Base-by-base conservation (phyloP, 2,113 vertebrate species). In the Mystacornis crossleyi region DNA sequence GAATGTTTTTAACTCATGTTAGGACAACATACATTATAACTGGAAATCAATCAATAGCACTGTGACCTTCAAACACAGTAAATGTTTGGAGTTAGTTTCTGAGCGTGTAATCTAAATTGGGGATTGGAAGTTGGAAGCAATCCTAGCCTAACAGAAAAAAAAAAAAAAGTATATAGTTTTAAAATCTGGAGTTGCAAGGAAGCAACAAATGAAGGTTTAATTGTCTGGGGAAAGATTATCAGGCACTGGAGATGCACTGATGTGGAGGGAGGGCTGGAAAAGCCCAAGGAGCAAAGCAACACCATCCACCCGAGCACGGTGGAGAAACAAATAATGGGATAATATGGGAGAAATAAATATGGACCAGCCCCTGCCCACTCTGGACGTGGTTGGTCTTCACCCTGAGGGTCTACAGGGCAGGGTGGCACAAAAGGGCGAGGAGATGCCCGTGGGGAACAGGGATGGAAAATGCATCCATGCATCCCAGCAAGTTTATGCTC, bases 41-140 rank as follows among this genome's bases (percentile, higher is more conserved):
- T 98, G 97, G 98, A 98, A 98, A 98, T 98, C 98, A 98, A 98
- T 98, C 98, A 98, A 98, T 98, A 98, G 97, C 97, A 89, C 97
- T 90, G 97, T 97, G 98, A 98, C 98, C 98, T 98, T 98, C 98
- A 98, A 98, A 98, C 97, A 58, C 97, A 96, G 97, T 98, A 98
- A 98, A 98, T 97, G 98, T 98, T 98, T 98, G 97, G 98, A 98
- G 97, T 97, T 97, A 93, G 96, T 98, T 98, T 97, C 97, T 98
- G 97, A 97, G 97, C 97, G 93, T 97, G 97, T 97, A 98, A 98
- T 98, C 97, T 98, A 98, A 98, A 98, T 98, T 98, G 97, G 97
- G 97, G 97, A 98, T 98, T 98, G 97, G 95, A 98, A 98, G 93
- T 98, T 98, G 98, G 98, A 98, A 98, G 73, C 19, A 34, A 84